Evolutionary conservation across 1,140 invertebrate genomes (phyloP), one percentile per base, ranked within the genome.

Genomic region (Thaumatotibia leucotreta): DNA sequence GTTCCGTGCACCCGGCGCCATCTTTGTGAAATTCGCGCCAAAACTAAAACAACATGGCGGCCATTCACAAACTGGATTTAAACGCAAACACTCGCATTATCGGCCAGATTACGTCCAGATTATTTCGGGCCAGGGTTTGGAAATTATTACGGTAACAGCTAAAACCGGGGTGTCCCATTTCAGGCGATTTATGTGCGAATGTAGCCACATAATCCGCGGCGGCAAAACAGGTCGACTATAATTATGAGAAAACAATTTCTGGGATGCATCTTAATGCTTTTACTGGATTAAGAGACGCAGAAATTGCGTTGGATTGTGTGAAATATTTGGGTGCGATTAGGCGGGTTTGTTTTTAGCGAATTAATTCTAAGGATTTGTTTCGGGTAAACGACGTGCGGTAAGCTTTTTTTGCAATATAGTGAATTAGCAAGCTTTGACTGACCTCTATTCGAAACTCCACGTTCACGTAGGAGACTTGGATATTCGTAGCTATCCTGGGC

Each of bases 191-290:
- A 90, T 88, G 85, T 83, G 83, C 84, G 84, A 89, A 84, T 84
- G 82, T 86, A 82, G 80, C 73, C 77, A 74, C 73, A 69, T 86
- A 87, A 85, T 83, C 88, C 87, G 70, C 68, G 74, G 80, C 70
- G 70, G 75, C 75, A 63, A 72, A 75, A 68, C 74, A 73, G 73
- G 65, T 65, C 72, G 77, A 64, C 77, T 79, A 82, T 90, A 90
- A 90, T 90, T 88, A 90, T 88, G 86, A 88, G 86, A 88, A 90
- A 90, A 90, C 88, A 90, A 90, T 90, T 90, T 90, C 77, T 82
- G 66, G 75, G 77, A 79, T 83, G 78, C 83, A 81, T 87, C 81
- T 87, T 86, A 88, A 89, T 88, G 77, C 82, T 75, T 64, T 49
- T 45, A 65, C 50, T 66, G 82, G 83, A 90, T 90, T 89, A 89